A percentile compares a stretch with the other conserved stretches of the same genome.
phyloP scores from a whole-genome alignment of 2,888 invertebrate genomes.

The Bugulina stolonifera region DNA sequence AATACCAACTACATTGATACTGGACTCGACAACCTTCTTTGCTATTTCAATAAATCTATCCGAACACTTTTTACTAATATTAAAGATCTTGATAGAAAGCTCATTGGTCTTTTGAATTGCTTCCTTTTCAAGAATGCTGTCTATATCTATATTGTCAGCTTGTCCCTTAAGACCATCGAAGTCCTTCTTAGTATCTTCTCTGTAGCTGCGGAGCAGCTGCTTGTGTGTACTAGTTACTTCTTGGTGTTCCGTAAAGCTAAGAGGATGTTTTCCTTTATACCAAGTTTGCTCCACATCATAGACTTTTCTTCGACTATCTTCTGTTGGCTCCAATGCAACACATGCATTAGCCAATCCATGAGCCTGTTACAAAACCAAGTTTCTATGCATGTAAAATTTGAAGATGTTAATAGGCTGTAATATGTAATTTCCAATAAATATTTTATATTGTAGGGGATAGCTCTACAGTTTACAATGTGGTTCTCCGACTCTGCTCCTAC shows the following conservation, averaged over 20 bases:
- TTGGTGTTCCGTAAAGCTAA: neutral
- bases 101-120: neutral
- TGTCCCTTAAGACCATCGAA: neutral
- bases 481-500: too few species aligned
- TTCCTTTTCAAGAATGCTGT: neutral
- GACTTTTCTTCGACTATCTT: neutral
- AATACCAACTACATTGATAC: neutral
- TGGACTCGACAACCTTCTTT: neutral
- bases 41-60: neutral
- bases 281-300: neutral
- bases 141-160: neutral
- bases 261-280: neutral
- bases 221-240: neutral
- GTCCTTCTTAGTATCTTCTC: neutral
- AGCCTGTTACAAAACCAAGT: too few species aligned
- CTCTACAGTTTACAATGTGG: too few species aligned
- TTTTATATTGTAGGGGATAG: too few species aligned
- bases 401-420: too few species aligned
- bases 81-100: neutral
- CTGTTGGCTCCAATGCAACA: neutral
- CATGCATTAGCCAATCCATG: neutral
- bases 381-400: too few species aligned
- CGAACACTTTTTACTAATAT: neutral
- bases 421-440: too few species aligned
- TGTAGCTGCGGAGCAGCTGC: neutral